Evolutionary conservation across 2,888 invertebrate genomes (phyloP).

Genomic region (Junonia oenone): DNA sequence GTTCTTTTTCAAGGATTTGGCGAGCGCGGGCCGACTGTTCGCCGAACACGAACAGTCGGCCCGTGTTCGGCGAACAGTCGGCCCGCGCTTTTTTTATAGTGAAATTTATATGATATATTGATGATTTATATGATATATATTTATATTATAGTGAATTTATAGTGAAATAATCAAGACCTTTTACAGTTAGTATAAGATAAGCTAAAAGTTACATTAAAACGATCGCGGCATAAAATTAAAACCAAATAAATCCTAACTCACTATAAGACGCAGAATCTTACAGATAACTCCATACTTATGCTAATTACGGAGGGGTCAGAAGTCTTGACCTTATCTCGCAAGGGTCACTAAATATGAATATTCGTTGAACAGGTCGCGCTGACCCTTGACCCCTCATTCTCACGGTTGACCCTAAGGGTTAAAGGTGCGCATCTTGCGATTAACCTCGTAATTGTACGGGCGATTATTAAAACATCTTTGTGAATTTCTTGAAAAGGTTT

Average conservation of each 20-base stretch:
- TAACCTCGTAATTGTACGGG: conserved; percentile 13
- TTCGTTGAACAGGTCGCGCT: conserved; percentile 53
- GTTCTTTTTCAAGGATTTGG: too few relatives aligned
- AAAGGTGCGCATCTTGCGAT: conserved; percentile 32
- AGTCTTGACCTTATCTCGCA: conserved; percentile 57
- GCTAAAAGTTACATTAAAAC: too few relatives aligned
- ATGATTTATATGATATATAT: too few relatives aligned
- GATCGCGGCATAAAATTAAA: neutral
- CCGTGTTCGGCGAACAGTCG: too few relatives aligned
- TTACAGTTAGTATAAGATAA: too few relatives aligned
- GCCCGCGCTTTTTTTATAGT: too few relatives aligned
- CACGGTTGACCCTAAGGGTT: conserved; percentile 54
- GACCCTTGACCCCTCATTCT: conserved; percentile 61
- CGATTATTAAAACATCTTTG: conserved; percentile 10
- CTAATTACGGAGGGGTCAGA: conserved; percentile 58
- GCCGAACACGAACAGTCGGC: too few relatives aligned
- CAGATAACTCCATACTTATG: conserved; percentile 28
- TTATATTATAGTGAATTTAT: too few relatives aligned
- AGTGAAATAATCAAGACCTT: too few relatives aligned
- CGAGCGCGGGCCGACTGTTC: too few relatives aligned
- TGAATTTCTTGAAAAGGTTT: conserved; percentile 3
- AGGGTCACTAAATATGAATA: conserved; percentile 45
- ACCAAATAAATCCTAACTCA: neutral
- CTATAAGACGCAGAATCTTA: neutral
- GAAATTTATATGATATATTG: too few relatives aligned